Base-by-base conservation (phyloP, 2,888 invertebrate genomes). In the Vannuccia rotundouncinata region DNA sequence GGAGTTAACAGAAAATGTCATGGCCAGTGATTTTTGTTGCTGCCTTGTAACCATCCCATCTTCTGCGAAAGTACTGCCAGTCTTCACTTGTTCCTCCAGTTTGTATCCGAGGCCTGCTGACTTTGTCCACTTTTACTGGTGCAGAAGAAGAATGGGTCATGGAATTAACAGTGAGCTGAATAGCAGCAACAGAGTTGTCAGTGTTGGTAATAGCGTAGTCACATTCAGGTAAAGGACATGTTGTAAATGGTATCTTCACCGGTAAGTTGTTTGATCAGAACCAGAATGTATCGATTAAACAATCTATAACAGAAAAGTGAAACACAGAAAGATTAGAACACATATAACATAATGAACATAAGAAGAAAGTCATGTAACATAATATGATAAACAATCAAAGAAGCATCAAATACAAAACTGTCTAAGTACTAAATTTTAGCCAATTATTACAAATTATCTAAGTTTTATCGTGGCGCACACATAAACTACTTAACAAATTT, bases 41-140 rank as follows among this genome's bases (percentile, higher is more conserved):
- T n/a, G 73, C 73, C n/a, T 73, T 73, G 27, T 73, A 73, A 29
- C 28, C 17, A 45, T 45, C 45, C 45, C 45, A 45, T 45, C 45
- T 5, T 17, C 45, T 45, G 45, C 17, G 45, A 17, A 73, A 22
- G 73, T 73, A 73, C 5, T 25, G 27, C 76, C 76, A 76, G 27
- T 76, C 76, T 76, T 76, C 73, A n/a, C 27, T n/a, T 25, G 73
- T 73, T 22, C 73, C 73, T 13, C 22, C 22, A 5, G 73, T 27
- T n/a, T n/a, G 22, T 5, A 73, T 73, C 10, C 22, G 22, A 10
- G 73, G 73, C 73, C 73, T 5, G 10, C 27, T 73, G 22, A 73
- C 73, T n/a, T 73, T 73, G 22, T 73, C 73, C 17, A 17, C 45
- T 45, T 45, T 45, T 5, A 17, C 45, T 45, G 45, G 45, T 45